Base-by-base conservation (phyloP, 1,140 invertebrate species). In the Arion vulgaris region DNA sequence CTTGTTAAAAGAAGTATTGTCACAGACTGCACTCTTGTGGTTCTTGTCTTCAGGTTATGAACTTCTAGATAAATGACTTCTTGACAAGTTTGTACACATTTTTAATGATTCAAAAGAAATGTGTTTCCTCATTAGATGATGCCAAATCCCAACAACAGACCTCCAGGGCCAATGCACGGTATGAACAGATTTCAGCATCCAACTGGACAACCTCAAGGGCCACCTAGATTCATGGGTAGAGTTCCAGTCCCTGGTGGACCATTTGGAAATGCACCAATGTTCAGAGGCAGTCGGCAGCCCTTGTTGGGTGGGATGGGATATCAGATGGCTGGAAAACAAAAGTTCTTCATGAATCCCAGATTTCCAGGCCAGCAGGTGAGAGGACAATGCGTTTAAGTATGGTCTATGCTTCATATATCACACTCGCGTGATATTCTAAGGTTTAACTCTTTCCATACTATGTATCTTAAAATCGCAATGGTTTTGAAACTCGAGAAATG, bases 311-410 rank as follows among this genome's bases (percentile, higher is more conserved):
- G 53, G 9, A 1, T 19, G 5, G 62, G 53, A 39, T 4, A 4
- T 38, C 71, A 62, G 49, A 34, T 62, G n/a, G 45, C n/a, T 11
- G 49, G 39, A 57, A 53, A 79, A 32, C 53, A 69, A 7, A 79
- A 79, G 39, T 39, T 68, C 4, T 79, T 36, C 39, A 71, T 80
- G 36, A 80, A 80, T 71, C 78, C 78, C 0, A 34, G 78, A n/a
- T 80, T 80, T 51, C 78, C 17, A 45, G 39, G 28, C 28, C n/a
- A 66, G 32, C 53, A 66, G 39, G 66, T 71, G 2, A 71, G 51
- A 80, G 7, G 11, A 15, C 11, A 49, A 9, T 49, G 53, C 53
- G 23, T 7, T 7, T 5, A 7, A 45, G 5, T 45, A 45, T 45
- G 5, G 41, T 15, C 5, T 45, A 15, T 45, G 41, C 5, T 45